Evolutionary conservation across 2,888 invertebrate genomes (phyloP).

Genomic region (Sinohyriopsis cumingii): DNA sequence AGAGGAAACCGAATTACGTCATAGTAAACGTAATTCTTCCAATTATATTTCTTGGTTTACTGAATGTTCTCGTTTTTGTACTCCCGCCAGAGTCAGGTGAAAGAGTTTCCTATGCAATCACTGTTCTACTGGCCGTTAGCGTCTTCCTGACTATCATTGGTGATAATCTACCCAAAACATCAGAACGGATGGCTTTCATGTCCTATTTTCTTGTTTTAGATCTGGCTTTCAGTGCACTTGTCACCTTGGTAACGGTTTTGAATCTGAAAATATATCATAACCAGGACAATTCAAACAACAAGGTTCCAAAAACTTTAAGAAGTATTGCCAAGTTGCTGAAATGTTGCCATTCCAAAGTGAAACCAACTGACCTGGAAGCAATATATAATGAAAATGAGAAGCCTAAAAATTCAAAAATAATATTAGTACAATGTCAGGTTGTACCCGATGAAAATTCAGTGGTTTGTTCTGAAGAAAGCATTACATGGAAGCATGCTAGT

Average conservation of each 20-base stretch:
- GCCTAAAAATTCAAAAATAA: too few relatives aligned
- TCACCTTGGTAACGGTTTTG: constrained; percentile 30
- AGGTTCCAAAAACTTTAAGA: too few relatives aligned
- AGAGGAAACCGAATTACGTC: constrained; percentile 32
- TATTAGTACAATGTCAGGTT: too few relatives aligned
- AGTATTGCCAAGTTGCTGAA: too few relatives aligned
- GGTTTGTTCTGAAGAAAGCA: too few relatives aligned
- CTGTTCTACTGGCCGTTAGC: constrained; percentile 41
- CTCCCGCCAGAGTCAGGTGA: constrained; percentile 40
- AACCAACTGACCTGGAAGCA: too few relatives aligned
- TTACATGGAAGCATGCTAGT: too few relatives aligned
- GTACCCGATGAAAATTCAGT: too few relatives aligned
- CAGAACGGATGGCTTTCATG: constrained; percentile 37
- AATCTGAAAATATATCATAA: constrained; percentile 35
- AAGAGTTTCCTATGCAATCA: constrained; percentile 37
- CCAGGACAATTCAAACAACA: constrained; percentile 11
- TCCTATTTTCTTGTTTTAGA: constrained; percentile 35
- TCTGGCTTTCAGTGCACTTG: constrained; percentile 38
- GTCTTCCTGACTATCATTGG: constrained; percentile 42
- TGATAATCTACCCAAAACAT: constrained; percentile 34
- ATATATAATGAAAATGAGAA: too few relatives aligned
- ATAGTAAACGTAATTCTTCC: constrained; percentile 38
- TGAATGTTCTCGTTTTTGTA: constrained; percentile 39
- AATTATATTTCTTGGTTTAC: constrained; percentile 36
- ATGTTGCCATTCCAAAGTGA: too few relatives aligned